Conservation (phyloP, 2,888 invertebrate species). For the Heteromyza rotundicornis region DNA sequence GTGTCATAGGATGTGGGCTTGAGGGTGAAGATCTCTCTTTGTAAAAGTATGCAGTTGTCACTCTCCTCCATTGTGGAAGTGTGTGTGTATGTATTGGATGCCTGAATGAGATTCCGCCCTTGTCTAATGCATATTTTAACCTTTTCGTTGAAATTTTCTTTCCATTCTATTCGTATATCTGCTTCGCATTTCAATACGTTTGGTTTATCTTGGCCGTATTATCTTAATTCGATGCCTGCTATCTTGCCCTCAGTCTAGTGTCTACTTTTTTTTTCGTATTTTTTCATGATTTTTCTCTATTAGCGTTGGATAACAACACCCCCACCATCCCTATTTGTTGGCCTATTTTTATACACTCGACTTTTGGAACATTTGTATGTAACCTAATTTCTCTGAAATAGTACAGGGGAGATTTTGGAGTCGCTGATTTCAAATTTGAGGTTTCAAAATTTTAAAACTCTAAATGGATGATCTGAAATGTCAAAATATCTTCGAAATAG, state of each 20-base stretch:
- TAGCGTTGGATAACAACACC: too few species aligned
- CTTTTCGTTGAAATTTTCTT: not conserved
- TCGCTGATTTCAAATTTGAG: too few species aligned
- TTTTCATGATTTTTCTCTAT: conserved; percentile 1
- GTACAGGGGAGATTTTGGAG: too few species aligned
- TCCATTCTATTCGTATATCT: not conserved
- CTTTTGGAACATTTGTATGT: too few species aligned
- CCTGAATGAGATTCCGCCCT: not conserved
- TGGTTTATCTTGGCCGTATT: not conserved
- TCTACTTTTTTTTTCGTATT: not conserved
- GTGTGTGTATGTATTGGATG: not conserved
- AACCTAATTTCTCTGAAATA: too few species aligned
- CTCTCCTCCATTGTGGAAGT: not conserved
- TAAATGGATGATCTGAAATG: too few species aligned
- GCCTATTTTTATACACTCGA: too few species aligned
- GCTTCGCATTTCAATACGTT: not conserved
- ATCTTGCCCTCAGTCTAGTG: not conserved
- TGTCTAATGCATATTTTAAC: not conserved
- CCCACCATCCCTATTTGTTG: too few species aligned
- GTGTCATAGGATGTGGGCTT: not conserved
- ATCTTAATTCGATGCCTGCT: not conserved
- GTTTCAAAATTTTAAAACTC: too few species aligned
- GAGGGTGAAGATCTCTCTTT: not conserved
- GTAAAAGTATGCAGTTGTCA: too few species aligned
- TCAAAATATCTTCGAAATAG: too few species aligned